Percentiles rank a stretch among this genome's conserved stretches.
Evolutionary conservation across 2,113 vertebrate species (phyloP).

Genomic region (Ovibos moschatus): DNA sequence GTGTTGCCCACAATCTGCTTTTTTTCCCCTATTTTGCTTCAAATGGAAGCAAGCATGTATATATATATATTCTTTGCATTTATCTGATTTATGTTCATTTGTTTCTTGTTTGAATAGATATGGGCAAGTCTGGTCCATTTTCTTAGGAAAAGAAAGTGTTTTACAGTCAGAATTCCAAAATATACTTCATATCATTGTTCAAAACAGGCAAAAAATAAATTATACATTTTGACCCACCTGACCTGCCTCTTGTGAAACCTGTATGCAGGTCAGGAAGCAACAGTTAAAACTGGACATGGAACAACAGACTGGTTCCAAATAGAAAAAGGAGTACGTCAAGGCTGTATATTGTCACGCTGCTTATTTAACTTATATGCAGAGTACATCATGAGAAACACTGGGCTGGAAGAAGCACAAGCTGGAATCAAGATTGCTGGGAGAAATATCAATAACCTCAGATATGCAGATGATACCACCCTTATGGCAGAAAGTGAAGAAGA

Average conservation of each 20-base stretch:
- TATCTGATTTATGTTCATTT: neutral
- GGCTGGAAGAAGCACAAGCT: too few relatives aligned
- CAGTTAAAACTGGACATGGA: neutral
- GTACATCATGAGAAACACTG: too few relatives aligned
- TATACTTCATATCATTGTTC: neutral
- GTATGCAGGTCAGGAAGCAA: neutral
- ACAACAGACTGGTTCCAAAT: neutral
- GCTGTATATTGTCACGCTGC: too few relatives aligned
- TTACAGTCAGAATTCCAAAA: neutral
- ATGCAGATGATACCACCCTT: too few relatives aligned
- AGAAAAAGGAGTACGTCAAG: rapidly evolving
- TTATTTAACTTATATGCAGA: too few relatives aligned
- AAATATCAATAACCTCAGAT: too few relatives aligned
- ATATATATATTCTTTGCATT: neutral
- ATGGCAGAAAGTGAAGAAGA: too few relatives aligned
- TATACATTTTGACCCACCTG: neutral
- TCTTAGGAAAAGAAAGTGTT: neutral
- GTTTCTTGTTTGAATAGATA: conserved; percentile 32
- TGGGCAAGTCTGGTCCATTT: neutral
- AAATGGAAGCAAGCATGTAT: neutral
- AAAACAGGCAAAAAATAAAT: neutral
- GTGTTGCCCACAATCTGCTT: neutral
- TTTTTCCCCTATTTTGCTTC: neutral
- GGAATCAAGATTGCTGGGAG: too few relatives aligned
- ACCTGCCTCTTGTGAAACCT: neutral